Conservation (phyloP, 2,113 vertebrate species). For the Laterallus jamaicensis region DNA sequence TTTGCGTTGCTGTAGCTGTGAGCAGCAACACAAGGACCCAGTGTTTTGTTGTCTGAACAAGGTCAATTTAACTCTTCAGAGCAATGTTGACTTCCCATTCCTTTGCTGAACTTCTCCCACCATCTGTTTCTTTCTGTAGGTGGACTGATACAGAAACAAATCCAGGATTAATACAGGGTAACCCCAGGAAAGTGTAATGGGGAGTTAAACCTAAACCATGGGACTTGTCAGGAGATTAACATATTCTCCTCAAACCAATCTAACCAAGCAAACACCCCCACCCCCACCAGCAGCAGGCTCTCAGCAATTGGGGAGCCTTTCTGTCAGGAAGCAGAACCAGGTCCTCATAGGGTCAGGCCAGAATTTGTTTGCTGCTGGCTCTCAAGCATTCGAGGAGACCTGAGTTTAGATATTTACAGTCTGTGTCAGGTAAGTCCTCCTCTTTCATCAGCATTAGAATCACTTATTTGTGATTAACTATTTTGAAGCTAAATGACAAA, state of each 20-base stretch:
- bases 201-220: background rate
- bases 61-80: background rate
- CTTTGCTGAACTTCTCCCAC: background rate
- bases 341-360: too few relatives aligned
- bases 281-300: background rate
- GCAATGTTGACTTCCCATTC: background rate
- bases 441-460: too few relatives aligned
- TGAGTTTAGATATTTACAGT: too few relatives aligned
- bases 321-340: background rate
- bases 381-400: too few relatives aligned
- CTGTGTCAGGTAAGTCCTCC: too few relatives aligned
- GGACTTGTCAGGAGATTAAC: background rate
- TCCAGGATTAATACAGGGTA: background rate
- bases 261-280: background rate
- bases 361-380: too few relatives aligned
- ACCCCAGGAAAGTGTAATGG: background rate
- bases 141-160: background rate
- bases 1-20: background rate
- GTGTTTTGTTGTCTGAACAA: background rate
- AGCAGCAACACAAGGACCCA: background rate
- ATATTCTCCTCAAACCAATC: background rate
- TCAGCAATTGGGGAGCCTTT: background rate
- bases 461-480: too few relatives aligned
- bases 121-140: background rate
- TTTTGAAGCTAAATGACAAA: background rate